Conservation (phyloP, 2,797 vertebrate species). For the Alcedo quadribrachys region DNA sequence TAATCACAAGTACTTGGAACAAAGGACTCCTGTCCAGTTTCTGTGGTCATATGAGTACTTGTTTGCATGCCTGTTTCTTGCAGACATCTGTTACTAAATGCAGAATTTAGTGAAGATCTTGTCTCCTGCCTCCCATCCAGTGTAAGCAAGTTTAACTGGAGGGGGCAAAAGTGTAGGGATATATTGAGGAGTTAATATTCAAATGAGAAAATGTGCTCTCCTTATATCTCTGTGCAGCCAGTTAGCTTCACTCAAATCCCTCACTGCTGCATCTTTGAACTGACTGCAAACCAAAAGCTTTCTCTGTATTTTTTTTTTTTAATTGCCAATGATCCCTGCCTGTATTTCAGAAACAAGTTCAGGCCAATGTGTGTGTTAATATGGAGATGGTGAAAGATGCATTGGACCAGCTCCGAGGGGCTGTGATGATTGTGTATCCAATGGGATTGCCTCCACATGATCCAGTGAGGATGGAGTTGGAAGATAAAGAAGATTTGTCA, state of each 20-base stretch:
- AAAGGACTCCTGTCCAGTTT: neutral
- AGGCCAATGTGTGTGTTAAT: conserved; percentile 87
- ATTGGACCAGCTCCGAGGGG: conserved; percentile 90
- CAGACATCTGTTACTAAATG: neutral
- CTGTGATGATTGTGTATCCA: conserved; percentile 94
- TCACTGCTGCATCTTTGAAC: neutral
- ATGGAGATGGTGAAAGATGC: conserved; percentile 89
- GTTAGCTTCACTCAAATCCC: neutral
- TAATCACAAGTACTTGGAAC: neutral
- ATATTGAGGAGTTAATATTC: neutral
- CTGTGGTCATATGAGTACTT: neutral
- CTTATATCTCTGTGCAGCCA: neutral
- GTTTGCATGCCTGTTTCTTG: neutral
- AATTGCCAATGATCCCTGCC: neutral
- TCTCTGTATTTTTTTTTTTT: neutral
- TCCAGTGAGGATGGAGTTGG: conserved; percentile 92
- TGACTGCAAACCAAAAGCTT: neutral
- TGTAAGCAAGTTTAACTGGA: neutral
- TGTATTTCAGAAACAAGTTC: conserved; percentile 89
- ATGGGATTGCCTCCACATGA: conserved; percentile 96
- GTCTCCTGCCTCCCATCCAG: too few relatives aligned
- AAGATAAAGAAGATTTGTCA: conserved; percentile 89
- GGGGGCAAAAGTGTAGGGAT: neutral
- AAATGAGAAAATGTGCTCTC: neutral
- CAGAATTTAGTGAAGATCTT: neutral